A percentile compares a stretch with the other conserved stretches of the same genome.
Evolutionary conservation across 2,888 invertebrate genomes (phyloP).

Genomic region (Axea sp.): DNA sequence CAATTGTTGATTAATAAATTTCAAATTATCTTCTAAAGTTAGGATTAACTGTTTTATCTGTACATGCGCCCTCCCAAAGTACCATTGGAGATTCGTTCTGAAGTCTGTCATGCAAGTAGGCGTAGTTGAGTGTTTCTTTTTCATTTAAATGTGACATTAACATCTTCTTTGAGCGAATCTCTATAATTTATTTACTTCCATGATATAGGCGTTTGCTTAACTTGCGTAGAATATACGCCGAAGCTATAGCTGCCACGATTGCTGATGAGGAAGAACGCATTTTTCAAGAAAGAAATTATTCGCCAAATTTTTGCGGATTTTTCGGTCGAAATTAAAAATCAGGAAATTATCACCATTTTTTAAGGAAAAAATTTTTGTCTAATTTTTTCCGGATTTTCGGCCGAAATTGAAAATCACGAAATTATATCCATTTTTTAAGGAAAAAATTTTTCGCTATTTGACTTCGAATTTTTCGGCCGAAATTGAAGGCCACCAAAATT

Average conservation of each 20-base stretch:
- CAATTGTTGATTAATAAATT: not conserved
- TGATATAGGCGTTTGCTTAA: constrained; percentile 61
- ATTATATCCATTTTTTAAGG: too few species aligned
- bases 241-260: constrained; percentile 68
- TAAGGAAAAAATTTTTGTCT: too few species aligned
- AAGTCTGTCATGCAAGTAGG: constrained; percentile 52
- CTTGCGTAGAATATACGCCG: constrained; percentile 68
- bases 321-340: too few species aligned
- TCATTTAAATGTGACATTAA: constrained; percentile 45
- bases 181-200: constrained; percentile 40
- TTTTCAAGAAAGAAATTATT: too few species aligned
- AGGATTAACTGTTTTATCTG: constrained; percentile 16
- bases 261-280: constrained; percentile 80
- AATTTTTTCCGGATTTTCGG: too few species aligned
- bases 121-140: constrained; percentile 40
- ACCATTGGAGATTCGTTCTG: constrained; percentile 53
- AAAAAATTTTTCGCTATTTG: too few species aligned
- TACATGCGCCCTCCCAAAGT: constrained; percentile 7
- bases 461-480: too few species aligned
- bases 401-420: too few species aligned
- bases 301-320: too few species aligned
- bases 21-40: constrained; percentile 13
- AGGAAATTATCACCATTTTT: too few species aligned
- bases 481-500: too few species aligned
- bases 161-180: constrained; percentile 51